Base-by-base conservation (phyloP, 30 jellyfish, hydroid and myxozoan genomes). In the Rhopilema esculentum region DNA sequence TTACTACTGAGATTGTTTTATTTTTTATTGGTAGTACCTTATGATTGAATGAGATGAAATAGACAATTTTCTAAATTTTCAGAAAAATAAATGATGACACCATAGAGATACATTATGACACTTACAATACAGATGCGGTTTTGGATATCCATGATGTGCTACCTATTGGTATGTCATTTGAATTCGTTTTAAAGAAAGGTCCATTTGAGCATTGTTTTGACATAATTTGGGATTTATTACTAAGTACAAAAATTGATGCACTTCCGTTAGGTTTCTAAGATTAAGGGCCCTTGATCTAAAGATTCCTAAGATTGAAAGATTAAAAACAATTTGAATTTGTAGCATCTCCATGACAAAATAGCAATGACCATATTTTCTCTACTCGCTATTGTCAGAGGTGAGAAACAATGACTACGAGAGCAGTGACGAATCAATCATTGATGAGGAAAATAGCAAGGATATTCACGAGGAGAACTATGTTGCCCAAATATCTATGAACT, bases 31-130 rank as follows among this genome's bases (percentile, higher is more conserved):
- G n/a, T n/a, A n/a, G n/a, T n/a, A n/a, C n/a, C n/a, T n/a, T n/a
- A n/a, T n/a, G n/a, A n/a, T n/a, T n/a, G n/a, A 2, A 40, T 40
- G 53, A 1, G 64, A 69, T 29, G 24, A 8, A 22, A 9, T 0
- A 24, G 24, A 0, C 68, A 12, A 16, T 71, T 25, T 40, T 84
- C 23, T 70, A 1, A 19, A 49, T 0, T 63, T 71, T n/a, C 63
- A 90, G 98, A 21, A 91, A 86, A 23, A 68, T 92, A 15, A 83
- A 80, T 29, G 95, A 92, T 18, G 92, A 86, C 71, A 73, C 77
- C 6, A 84, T 86, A 16, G 92, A 93, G 23, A 92, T 92, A 8
- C 89, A 87, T 40, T 92, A 73, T 62, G 98, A 92, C 67, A 88
- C 98, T 15, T 86, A 92, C 71, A 74, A 85, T 51, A 75, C 69